Percentiles rank a stretch among this genome's conserved stretches.
Conservation (phyloP, 2,888 invertebrate species). For the Molorchus minor region DNA sequence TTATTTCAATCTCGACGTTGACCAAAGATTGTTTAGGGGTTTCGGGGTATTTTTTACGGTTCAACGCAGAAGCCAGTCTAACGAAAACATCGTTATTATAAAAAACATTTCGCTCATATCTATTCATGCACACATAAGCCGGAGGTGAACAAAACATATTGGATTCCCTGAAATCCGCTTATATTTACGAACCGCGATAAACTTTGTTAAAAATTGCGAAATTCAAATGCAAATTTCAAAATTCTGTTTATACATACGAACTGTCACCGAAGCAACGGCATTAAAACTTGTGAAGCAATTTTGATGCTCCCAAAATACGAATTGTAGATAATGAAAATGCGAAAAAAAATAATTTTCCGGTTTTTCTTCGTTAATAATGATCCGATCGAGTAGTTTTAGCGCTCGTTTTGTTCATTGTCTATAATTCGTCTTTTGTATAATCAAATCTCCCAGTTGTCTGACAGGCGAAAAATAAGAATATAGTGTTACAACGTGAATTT, state of each 20-base stretch:
- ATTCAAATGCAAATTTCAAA: background rate
- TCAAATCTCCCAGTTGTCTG: no score
- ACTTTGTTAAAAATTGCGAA: conserved; percentile 1
- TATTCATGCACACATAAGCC: conserved; percentile 5
- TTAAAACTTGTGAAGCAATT: background rate
- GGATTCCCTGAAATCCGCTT: conserved; percentile 6
- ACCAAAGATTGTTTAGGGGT: no score
- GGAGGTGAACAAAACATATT: conserved; percentile 2
- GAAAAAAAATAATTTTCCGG: background rate
- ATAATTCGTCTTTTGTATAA: no score
- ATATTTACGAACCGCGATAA: background rate
- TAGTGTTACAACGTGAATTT: no score
- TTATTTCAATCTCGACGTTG: no score
- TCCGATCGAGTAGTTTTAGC: no score
- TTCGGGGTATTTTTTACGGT: background rate
- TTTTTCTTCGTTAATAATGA: no score
- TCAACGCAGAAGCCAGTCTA: background rate
- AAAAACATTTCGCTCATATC: conserved; percentile 3
- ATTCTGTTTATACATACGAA: background rate
- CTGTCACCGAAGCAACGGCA: background rate
- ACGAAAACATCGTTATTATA: conserved; percentile 4
- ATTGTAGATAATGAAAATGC: no score
- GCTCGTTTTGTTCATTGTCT: no score
- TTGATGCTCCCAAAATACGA: no score
- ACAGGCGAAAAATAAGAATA: no score